Evolutionary conservation across 2,888 invertebrate species (phyloP).

Genomic region (Scotopteryx bipunctaria): DNA sequence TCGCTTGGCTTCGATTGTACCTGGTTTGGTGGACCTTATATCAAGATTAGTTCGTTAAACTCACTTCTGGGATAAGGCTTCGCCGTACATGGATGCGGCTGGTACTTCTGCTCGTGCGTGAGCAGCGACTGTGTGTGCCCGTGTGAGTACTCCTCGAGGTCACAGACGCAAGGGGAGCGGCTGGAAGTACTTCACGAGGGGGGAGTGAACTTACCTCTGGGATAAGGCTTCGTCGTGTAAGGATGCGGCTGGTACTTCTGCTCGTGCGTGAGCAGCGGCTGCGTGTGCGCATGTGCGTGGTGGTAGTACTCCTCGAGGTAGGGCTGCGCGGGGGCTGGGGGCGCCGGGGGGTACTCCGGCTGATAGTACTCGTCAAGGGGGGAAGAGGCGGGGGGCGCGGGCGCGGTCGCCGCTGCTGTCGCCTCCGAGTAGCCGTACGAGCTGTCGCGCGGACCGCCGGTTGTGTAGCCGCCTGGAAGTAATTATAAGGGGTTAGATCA

Average conservation of each 20-base stretch:
- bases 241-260: constrained; percentile 88
- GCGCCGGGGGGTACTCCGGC: constrained; percentile 73
- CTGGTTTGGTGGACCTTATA: too few relatives aligned
- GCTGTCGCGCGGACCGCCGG: constrained; percentile 80
- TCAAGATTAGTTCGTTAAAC: too few relatives aligned
- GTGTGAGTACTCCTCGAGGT: too few relatives aligned
- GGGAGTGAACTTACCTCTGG: constrained; percentile 87
- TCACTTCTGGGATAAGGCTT: constrained; percentile 87
- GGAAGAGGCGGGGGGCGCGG: constrained; percentile 70
- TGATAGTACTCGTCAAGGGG: constrained; percentile 82
- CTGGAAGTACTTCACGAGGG: too few relatives aligned
- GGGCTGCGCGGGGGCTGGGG: constrained; percentile 82
- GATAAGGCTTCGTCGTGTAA: constrained; percentile 88
- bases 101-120: constrained; percentile 87
- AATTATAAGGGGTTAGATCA: constrained; percentile 2
- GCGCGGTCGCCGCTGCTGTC: constrained; percentile 54
- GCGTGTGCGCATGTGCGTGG: constrained; percentile 88
- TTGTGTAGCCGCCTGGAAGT: constrained; percentile 81
- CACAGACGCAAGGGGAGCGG: too few relatives aligned
- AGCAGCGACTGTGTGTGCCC: too few relatives aligned
- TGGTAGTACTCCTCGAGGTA: constrained; percentile 89
- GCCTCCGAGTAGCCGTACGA: constrained; percentile 77
- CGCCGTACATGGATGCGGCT: constrained; percentile 86
- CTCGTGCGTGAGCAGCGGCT: constrained; percentile 82
- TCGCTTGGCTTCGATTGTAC: too few relatives aligned